Percentiles rank a stretch among this genome's conserved stretches.
Evolutionary conservation across 2,113 vertebrate genomes (phyloP).

Genomic region (Notarius quadriscutis): DNA sequence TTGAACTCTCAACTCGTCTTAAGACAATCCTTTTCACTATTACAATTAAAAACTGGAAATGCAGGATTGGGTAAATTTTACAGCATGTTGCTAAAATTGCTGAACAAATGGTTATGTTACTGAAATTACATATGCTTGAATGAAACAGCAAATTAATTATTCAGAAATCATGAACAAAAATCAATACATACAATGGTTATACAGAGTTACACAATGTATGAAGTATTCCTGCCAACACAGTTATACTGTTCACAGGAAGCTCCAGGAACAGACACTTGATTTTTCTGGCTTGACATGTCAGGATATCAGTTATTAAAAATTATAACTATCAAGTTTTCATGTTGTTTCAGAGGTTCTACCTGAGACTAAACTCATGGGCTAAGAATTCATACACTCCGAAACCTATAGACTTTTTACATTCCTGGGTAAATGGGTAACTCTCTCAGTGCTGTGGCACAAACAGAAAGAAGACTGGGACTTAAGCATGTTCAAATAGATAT

Average conservation of each 20-base stretch:
- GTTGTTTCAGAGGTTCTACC: constrained; percentile 15
- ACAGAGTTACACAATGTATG: background rate
- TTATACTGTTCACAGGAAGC: background rate
- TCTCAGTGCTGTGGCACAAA: constrained; percentile 33
- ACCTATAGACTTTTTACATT: background rate
- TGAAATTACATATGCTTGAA: background rate
- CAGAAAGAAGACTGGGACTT: constrained; percentile 43
- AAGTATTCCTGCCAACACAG: background rate
- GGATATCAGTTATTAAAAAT: background rate
- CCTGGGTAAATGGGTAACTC: background rate
- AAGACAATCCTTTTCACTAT: background rate
- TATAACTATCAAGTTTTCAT: background rate
- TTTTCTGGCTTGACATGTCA: constrained; percentile 29
- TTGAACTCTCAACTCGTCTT: background rate
- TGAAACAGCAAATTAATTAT: background rate
- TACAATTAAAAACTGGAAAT: background rate
- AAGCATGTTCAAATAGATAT: constrained; percentile 48
- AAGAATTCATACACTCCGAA: background rate
- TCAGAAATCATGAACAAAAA: background rate
- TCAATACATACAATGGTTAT: background rate
- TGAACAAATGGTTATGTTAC: background rate
- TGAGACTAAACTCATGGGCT: constrained; percentile 20
- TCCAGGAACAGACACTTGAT: background rate
- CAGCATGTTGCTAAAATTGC: background rate
- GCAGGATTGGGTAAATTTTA: background rate